Conservation (phyloP, 92 coral and sea anemone genomes). For the Chrysogorgia sp. region DNA sequence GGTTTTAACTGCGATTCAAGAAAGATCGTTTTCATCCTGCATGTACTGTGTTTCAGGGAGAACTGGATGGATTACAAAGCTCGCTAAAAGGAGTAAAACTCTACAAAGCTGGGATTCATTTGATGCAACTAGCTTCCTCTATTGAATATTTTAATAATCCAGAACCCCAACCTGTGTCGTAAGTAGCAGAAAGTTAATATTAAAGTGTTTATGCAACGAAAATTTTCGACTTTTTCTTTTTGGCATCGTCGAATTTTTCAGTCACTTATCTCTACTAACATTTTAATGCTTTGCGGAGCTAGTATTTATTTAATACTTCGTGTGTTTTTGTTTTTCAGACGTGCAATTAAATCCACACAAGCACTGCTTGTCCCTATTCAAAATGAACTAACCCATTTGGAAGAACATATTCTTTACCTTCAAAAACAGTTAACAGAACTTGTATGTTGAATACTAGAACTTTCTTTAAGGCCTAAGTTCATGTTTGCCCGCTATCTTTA, state of each 20-base stretch:
- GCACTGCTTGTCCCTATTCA: conserved; percentile 22
- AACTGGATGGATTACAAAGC: conserved; percentile 24
- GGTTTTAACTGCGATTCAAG: too few species aligned
- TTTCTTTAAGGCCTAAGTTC: not conserved
- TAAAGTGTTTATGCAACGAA: too few species aligned
- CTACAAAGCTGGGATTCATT: conserved; percentile 46
- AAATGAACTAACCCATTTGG: conserved; percentile 27
- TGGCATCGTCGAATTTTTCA: too few species aligned
- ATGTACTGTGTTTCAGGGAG: conserved; percentile 6
- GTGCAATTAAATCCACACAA: not conserved
- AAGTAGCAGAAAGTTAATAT: too few species aligned
- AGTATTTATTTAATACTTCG: too few species aligned
- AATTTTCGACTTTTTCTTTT: too few species aligned
- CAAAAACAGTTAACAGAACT: conserved; percentile 10
- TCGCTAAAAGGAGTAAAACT: conserved; percentile 31
- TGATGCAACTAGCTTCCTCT: conserved; percentile 40
- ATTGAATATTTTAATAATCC: conserved; percentile 22
- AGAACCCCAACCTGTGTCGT: not conserved
- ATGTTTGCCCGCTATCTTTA: too few species aligned
- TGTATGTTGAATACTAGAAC: conserved; percentile 1
- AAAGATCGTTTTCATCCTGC: too few species aligned
- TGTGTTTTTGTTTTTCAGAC: not conserved
- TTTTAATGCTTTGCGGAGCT: too few species aligned
- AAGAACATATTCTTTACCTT: conserved; percentile 18
- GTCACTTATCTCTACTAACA: too few species aligned